These are phyloP conservation scores for Sternarchorhynchus goeldii DNA, from an alignment of 2,797 vertebrate genomes.

Conservation along the genomic window DNA sequence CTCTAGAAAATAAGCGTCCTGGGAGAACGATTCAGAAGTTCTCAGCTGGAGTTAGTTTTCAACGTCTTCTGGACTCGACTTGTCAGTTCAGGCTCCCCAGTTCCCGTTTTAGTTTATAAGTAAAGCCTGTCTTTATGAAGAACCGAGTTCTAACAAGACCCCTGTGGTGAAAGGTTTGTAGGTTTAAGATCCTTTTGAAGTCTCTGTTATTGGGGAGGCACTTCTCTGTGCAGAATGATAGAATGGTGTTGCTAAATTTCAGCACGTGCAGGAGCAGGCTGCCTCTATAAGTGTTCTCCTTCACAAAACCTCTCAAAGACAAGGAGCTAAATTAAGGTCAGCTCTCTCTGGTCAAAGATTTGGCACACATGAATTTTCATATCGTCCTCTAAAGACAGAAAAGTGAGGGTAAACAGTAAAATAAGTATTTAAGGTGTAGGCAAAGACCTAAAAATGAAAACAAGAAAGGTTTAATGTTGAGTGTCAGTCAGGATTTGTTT, in stretches of 20 bases:
- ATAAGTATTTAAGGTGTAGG: too few species aligned
- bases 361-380: neutral
- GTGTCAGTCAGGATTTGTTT: too few species aligned
- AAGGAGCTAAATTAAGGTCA: slow-evolving; percentile 32
- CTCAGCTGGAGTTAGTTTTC: slow-evolving; percentile 38
- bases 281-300: slow-evolving; percentile 18
- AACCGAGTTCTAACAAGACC: slow-evolving; percentile 39
- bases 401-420: neutral
- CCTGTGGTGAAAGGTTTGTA: slow-evolving; percentile 31
- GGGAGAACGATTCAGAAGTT: slow-evolving; percentile 28
- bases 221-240: slow-evolving; percentile 1
- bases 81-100: slow-evolving; percentile 13
- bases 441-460: too few species aligned
- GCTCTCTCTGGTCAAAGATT: slow-evolving; percentile 14
- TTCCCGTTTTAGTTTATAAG: slow-evolving; percentile 48
- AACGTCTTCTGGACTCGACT: slow-evolving; percentile 16
- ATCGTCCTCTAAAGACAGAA: neutral
- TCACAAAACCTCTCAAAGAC: slow-evolving; percentile 41
- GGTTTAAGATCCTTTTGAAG: slow-evolving; percentile 46
- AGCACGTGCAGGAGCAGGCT: slow-evolving; percentile 1
- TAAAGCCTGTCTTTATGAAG: slow-evolving; percentile 50
- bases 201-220: slow-evolving; percentile 33
- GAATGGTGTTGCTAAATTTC: slow-evolving; percentile 19
- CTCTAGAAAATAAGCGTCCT: slow-evolving; percentile 34
- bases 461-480: too few species aligned